Evolutionary conservation across 1,140 invertebrate genomes (phyloP).

Genomic region (Pogonomyrmex barbatus): DNA sequence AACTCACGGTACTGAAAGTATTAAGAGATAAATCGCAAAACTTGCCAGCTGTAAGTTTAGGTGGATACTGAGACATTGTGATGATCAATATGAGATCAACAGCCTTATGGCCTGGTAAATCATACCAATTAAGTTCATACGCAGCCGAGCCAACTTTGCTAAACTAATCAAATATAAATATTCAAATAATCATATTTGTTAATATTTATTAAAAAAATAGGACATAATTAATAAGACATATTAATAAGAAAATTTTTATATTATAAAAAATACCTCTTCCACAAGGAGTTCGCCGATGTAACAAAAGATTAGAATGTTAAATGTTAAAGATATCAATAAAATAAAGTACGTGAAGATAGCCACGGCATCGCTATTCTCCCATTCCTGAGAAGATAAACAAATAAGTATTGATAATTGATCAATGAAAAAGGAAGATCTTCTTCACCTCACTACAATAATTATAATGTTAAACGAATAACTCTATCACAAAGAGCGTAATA

Average conservation of each 20-base stretch:
- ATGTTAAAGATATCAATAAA: constrained; percentile 73
- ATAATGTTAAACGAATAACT: neutral
- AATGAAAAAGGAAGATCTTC: neutral
- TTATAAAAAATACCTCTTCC: constrained; percentile 70
- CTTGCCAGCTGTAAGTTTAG: constrained; percentile 69
- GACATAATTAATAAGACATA: neutral
- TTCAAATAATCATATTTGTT: neutral
- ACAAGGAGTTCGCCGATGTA: constrained; percentile 75
- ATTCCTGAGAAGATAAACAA: constrained; percentile 72
- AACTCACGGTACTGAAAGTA: constrained; percentile 65
- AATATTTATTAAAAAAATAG: neutral
- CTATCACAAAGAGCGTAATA: neutral
- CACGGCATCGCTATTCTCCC: constrained; percentile 64
- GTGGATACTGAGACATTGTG: constrained; percentile 60
- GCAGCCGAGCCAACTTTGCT: constrained; percentile 49
- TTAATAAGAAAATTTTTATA: neutral
- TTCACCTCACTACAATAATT: neutral
- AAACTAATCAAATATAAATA: constrained; percentile 35
- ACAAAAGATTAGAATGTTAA: constrained; percentile 79
- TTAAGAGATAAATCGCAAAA: constrained; percentile 61
- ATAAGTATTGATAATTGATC: neutral
- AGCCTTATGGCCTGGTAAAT: constrained; percentile 43
- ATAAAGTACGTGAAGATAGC: constrained; percentile 70
- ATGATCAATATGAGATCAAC: constrained; percentile 50
- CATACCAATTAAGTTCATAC: constrained; percentile 66